Evolutionary conservation across 2,888 invertebrate species (phyloP).

Genomic region (Argynnis bischoffii): DNA sequence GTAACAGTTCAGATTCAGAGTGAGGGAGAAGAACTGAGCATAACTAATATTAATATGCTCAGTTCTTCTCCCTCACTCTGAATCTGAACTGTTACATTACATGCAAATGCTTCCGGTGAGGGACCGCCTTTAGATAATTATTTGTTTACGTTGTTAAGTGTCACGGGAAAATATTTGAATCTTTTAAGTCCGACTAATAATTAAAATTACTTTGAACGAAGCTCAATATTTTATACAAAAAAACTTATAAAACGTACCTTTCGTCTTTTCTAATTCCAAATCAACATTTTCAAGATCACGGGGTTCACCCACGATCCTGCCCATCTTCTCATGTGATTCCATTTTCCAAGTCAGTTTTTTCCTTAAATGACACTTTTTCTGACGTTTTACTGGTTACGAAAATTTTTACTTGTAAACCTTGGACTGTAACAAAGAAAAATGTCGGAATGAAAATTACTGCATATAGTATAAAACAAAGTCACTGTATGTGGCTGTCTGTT

Average conservation of each 20-base stretch:
- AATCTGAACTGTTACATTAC: too few relatives aligned
- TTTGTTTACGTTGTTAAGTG: too few relatives aligned
- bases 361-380: conserved; percentile 72
- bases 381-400: conserved; percentile 60
- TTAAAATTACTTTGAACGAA: too few relatives aligned
- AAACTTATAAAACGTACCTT: conserved; percentile 36
- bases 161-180: too few relatives aligned
- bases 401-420: conserved; percentile 46
- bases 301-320: conserved; percentile 42
- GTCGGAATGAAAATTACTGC: not conserved
- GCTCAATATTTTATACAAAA: too few relatives aligned
- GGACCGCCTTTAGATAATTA: too few relatives aligned
- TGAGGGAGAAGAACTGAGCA: too few relatives aligned
- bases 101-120: too few relatives aligned
- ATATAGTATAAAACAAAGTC: not conserved
- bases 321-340: conserved; percentile 76
- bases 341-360: conserved; percentile 65
- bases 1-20: too few relatives aligned
- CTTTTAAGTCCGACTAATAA: too few relatives aligned
- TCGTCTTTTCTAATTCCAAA: conserved; percentile 49
- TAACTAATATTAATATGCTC: too few relatives aligned
- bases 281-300: conserved; percentile 45
- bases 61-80: too few relatives aligned
- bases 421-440: conserved; percentile 49
- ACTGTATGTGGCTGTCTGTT: not conserved